A percentile compares a stretch with the other conserved stretches of the same genome.
phyloP scores from a whole-genome alignment of 2,888 invertebrate species.

The Dicranocentrus wangi region DNA sequence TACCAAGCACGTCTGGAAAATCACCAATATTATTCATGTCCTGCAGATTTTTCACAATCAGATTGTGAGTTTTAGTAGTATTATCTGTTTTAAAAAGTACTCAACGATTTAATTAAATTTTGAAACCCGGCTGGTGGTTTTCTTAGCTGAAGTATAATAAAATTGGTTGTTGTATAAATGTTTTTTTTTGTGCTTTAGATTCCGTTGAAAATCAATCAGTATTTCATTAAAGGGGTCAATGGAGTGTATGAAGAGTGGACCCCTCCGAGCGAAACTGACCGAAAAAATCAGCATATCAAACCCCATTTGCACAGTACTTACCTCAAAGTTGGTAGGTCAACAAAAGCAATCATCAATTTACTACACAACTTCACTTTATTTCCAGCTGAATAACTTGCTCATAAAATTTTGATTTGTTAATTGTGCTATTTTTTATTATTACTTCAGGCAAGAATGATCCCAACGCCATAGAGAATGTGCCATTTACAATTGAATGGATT shows the following conservation, averaged over 20 bases:
- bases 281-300: slow-evolving; percentile 76
- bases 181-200: slow-evolving; percentile 76
- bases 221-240: slow-evolving; percentile 80
- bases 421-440: background rate
- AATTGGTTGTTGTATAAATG: background rate
- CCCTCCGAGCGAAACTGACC: slow-evolving; percentile 75
- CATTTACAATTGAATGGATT: slow-evolving; percentile 85
- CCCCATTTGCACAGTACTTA: slow-evolving; percentile 80
- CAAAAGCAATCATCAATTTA: background rate
- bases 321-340: slow-evolving; percentile 80
- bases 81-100: too few species aligned
- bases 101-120: too few species aligned
- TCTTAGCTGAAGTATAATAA: too few species aligned
- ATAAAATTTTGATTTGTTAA: background rate
- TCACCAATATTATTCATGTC: slow-evolving; percentile 82
- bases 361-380: background rate
- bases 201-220: slow-evolving; percentile 80
- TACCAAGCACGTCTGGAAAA: slow-evolving; percentile 83
- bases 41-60: slow-evolving; percentile 84
- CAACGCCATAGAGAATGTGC: slow-evolving; percentile 79
- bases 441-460: slow-evolving; percentile 77
- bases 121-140: too few species aligned
- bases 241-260: slow-evolving; percentile 78
- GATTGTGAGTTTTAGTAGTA: slow-evolving; percentile 76
- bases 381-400: background rate